Evolutionary conservation across 2,113 vertebrate genomes (phyloP).

Genomic region (Eira barbara): DNA sequence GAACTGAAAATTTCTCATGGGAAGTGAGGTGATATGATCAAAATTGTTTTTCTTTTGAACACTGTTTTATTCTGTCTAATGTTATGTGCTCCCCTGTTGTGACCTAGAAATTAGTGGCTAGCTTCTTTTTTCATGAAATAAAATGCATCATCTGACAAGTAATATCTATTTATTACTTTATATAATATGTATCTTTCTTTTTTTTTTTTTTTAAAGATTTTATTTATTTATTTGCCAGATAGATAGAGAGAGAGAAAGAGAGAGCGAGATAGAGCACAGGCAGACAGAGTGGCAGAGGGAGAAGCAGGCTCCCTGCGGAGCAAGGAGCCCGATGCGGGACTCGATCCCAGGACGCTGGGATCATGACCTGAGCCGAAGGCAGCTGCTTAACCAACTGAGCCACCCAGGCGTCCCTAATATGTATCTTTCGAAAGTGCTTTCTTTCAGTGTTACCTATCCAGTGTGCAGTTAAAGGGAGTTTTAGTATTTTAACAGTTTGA

Average conservation of each 20-base stretch:
- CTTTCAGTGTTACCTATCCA: not conserved
- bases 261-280: too few species aligned
- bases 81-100: not conserved
- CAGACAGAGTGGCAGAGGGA: too few species aligned
- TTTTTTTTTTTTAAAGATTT: too few species aligned
- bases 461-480: not conserved
- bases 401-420: too few species aligned
- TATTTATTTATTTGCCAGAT: too few species aligned
- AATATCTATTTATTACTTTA: not conserved
- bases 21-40: not conserved
- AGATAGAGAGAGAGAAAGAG: too few species aligned
- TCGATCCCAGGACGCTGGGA: too few species aligned
- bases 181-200: not conserved
- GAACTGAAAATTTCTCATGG: not conserved
- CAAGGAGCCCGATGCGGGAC: too few species aligned
- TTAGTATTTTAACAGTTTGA: constrained; percentile 32
- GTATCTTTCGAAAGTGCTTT: constrained; percentile 22
- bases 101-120: constrained; percentile 3
- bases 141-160: constrained; percentile 21
- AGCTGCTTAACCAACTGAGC: too few species aligned
- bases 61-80: constrained; percentile 14
- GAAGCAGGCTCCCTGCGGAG: too few species aligned
- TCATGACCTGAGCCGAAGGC: too few species aligned
- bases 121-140: not conserved
- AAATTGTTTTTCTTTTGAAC: constrained; percentile 48